phyloP scores from a whole-genome alignment of 2,888 invertebrate genomes.

The Brassicogethes aeneus region DNA sequence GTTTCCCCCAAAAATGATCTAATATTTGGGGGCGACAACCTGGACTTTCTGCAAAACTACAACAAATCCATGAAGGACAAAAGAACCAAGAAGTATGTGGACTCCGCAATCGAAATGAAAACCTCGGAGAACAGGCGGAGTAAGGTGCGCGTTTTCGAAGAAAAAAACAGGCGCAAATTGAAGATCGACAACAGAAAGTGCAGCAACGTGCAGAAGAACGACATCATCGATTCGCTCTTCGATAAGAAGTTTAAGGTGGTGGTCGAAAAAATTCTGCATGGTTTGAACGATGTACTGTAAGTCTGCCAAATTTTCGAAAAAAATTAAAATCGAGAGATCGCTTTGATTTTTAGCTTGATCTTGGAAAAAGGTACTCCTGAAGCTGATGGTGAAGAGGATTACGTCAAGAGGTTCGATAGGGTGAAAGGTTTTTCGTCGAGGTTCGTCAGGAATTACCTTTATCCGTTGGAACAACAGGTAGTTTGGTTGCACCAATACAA shows the following conservation, averaged over 20 bases:
- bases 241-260: conserved; percentile 23
- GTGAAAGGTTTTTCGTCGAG: conserved; percentile 56
- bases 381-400: conserved; percentile 49
- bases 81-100: neutral
- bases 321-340: too few species aligned
- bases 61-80: neutral
- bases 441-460: conserved; percentile 62
- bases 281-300: conserved; percentile 22
- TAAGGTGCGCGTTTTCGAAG: neutral
- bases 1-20: too few species aligned
- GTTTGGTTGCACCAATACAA: too few species aligned
- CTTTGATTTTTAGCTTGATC: too few species aligned
- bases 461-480: conserved; percentile 61
- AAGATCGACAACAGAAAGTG: neutral
- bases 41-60: neutral
- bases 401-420: conserved; percentile 48
- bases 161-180: neutral
- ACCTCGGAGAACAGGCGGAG: neutral
- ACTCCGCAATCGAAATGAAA: neutral
- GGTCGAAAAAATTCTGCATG: conserved; percentile 20
- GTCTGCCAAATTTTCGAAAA: too few species aligned
- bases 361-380: conserved; percentile 32
- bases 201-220: conserved; percentile 3
- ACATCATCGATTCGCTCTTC: conserved; percentile 15
- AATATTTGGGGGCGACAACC: neutral